Evolutionary conservation across 2,113 vertebrate genomes (phyloP).

Genomic region (Vulpes vulpes): DNA sequence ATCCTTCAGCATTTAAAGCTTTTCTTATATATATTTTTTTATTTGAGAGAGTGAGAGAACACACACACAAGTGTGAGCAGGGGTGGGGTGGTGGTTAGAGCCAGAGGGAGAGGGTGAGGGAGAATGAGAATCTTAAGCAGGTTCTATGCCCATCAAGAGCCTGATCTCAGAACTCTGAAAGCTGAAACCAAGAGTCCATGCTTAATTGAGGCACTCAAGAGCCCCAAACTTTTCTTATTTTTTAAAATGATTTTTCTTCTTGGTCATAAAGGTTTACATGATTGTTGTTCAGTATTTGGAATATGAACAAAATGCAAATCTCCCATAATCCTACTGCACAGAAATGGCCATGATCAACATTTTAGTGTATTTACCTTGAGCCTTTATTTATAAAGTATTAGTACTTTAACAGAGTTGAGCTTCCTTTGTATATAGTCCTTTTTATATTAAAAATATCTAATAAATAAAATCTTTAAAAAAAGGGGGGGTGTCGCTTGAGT

Average conservation of each 20-base stretch:
- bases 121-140: no score
- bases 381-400: background rate
- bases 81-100: no score
- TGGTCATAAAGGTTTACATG: slow-evolving; percentile 15
- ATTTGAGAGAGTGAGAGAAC: background rate
- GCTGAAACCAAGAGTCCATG: no score
- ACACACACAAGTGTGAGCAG: background rate
- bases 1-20: slow-evolving; percentile 43
- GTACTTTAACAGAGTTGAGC: slow-evolving; percentile 39
- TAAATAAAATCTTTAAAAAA: no score
- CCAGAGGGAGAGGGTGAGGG: no score
- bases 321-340: background rate
- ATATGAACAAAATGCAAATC: slow-evolving; percentile 49
- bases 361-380: slow-evolving; percentile 37
- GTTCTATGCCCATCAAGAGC: background rate
- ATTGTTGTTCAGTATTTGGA: background rate
- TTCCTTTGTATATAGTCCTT: background rate
- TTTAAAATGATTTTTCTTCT: background rate
- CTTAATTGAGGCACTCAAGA: background rate
- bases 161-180: no score
- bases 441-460: slow-evolving; percentile 2
- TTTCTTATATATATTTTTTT: background rate
- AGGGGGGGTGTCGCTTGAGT: rapidly evolving
- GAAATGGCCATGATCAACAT: background rate
- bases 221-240: background rate